Evolutionary conservation across 2,797 vertebrate species (phyloP), one percentile per base, ranked within the genome.

Genomic region (Diplodus sargus): DNA sequence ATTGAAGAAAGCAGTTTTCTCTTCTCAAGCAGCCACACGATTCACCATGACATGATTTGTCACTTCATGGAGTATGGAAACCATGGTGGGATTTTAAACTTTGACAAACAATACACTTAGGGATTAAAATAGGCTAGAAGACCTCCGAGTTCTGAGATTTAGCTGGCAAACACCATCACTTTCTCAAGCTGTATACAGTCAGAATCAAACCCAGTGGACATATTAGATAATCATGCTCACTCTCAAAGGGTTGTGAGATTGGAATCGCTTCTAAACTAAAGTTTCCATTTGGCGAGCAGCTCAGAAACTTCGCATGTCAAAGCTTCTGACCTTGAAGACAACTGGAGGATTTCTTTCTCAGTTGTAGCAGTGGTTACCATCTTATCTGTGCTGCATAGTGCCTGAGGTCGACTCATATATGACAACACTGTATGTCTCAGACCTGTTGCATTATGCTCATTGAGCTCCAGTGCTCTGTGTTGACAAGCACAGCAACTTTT

Each of bases 101-200:
- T 58, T 20, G 11, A 53, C 25, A 28, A 9, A 64, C 11, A 57
- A 20, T 15, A 28, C 3, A 42, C 14, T 70, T 39, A 57, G 17
- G 6, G 18, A 22, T 51, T 23, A 9, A 43, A n/a, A 52, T 28
- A 52, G 18, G 18, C 28, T 14, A 70, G 13, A 70, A 11, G 9
- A 61, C 17, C 14, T 49, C 25, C 23, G 23, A 72, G 43, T 15
- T 22, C 58, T 47, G 25, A 79, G 69, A 53, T 61, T 48, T 5
- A 25, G 14, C 13, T 57, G 13, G 14, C 9, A 52, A 49, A 58
- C 52, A 63, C 2, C 10, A 49, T 51, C 34, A 57, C 16, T 39
- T 20, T 64, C 14, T 28, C n/a, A 53, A n/a, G 20, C 13, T 43
- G 49, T 10, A 16, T 52, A n/a, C 48, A 67, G 65, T 43, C 52